phyloP scores from a whole-genome alignment of 2,888 invertebrate species.

The Acronicta aceris region DNA sequence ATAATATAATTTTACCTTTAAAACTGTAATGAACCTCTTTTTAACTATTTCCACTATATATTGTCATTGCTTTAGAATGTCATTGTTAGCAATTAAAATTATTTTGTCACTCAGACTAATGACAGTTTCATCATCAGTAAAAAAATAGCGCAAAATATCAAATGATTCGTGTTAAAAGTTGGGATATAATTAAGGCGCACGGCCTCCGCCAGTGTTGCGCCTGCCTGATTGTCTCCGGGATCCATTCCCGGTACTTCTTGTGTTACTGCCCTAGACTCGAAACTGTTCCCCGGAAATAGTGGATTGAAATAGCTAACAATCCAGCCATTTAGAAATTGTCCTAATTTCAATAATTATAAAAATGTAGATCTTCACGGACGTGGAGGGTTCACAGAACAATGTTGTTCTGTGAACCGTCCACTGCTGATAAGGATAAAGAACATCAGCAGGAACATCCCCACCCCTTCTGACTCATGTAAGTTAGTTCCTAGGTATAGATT shows the following conservation, averaged over 20 bases:
- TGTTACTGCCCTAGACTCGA: slow-evolving; percentile 6
- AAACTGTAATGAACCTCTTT: no score
- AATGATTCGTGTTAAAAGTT: slow-evolving; percentile 39
- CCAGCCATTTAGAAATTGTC: neutral
- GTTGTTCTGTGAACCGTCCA: neutral
- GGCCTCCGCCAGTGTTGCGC: slow-evolving; percentile 40
- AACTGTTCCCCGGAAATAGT: slow-evolving; percentile 1
- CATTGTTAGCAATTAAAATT: slow-evolving; percentile 26
- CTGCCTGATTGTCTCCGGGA: slow-evolving; percentile 40
- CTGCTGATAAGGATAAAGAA: neutral
- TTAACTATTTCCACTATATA: no score
- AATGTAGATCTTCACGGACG: no score
- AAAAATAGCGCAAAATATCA: slow-evolving; percentile 3
- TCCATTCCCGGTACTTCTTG: slow-evolving; percentile 30
- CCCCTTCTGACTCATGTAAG: neutral
- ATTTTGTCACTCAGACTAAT: slow-evolving; percentile 13
- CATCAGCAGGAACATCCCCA: neutral
- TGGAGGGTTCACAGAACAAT: neutral
- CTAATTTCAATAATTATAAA: no score
- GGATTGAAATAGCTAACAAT: neutral
- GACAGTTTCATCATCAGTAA: no score
- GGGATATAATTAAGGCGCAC: slow-evolving; percentile 39
- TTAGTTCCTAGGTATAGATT: neutral
- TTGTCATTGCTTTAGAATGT: no score
- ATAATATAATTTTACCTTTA: no score